phyloP scores from a whole-genome alignment of 2,797 vertebrate genomes.

The Sebastolobus alascanus region DNA sequence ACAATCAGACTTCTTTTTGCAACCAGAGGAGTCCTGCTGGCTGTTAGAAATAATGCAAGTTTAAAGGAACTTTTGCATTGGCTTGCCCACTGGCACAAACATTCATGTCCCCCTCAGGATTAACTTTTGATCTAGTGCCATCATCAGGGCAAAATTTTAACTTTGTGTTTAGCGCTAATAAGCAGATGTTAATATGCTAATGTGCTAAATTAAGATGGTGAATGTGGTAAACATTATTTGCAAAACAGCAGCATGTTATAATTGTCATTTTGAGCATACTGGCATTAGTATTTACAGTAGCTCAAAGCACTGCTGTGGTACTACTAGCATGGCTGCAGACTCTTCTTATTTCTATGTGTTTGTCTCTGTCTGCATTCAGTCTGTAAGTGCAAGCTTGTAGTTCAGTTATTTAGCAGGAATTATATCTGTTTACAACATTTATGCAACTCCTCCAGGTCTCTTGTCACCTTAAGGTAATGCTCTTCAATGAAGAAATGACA shows the following conservation, averaged over 20 bases:
- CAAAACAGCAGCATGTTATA: too few relatives aligned
- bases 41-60: too few relatives aligned
- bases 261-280: not conserved
- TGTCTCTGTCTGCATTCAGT: not conserved
- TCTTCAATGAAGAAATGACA: not conserved
- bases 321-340: not conserved
- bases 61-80: too few relatives aligned
- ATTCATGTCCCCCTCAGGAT: not conserved
- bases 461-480: not conserved
- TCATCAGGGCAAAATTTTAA: not conserved
- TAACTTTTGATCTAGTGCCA: not conserved
- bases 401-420: not conserved
- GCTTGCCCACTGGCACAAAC: too few relatives aligned
- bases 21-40: too few relatives aligned
- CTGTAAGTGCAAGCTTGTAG: not conserved
- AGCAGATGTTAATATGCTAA: too few relatives aligned
- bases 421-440: not conserved
- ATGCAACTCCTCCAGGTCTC: not conserved
- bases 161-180: not conserved
- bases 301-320: not conserved
- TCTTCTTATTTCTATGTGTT: not conserved
- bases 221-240: too few relatives aligned
- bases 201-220: too few relatives aligned
- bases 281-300: not conserved
- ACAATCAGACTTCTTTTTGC: too few relatives aligned